Conservation (phyloP, 2,888 invertebrate genomes). For the Tetranychus piercei region DNA sequence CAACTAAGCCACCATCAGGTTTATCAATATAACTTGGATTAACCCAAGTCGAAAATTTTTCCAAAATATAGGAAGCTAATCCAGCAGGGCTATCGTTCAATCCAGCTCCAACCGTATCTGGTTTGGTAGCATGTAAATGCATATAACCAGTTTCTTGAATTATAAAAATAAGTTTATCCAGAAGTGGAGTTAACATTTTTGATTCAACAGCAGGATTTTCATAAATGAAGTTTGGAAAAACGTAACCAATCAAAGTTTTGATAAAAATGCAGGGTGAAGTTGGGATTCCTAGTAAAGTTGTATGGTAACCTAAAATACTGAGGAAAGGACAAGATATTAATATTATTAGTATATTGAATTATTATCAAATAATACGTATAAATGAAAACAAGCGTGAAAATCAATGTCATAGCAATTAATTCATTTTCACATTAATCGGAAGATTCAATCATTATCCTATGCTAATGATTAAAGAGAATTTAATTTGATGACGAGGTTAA, state of each 20-base stretch:
- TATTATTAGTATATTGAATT: too few relatives aligned
- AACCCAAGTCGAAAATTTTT: conserved; percentile 66
- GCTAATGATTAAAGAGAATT: too few relatives aligned
- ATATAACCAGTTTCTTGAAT: conserved; percentile 39
- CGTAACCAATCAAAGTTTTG: conserved; percentile 3
- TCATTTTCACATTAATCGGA: too few relatives aligned
- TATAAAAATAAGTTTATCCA: conserved; percentile 27
- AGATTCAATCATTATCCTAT: too few relatives aligned
- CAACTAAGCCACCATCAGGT: conserved; percentile 46
- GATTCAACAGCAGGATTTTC: not conserved
- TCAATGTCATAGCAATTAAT: too few relatives aligned
- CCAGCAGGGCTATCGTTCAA: conserved; percentile 61
- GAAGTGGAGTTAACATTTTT: conserved; percentile 29
- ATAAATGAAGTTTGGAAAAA: conserved; percentile 12
- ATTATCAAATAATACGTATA: too few relatives aligned
- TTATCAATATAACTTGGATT: conserved; percentile 37
- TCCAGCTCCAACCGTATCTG: conserved; percentile 57
- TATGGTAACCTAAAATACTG: not conserved
- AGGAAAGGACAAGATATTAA: not conserved
- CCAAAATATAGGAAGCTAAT: conserved; percentile 68
- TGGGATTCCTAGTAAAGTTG: not conserved
- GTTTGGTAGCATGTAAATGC: conserved; percentile 68
- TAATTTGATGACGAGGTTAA: too few relatives aligned
- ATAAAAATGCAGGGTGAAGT: not conserved
- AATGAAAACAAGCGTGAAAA: too few relatives aligned